Percentiles rank a stretch among this genome's conserved stretches.
Evolutionary conservation across 2,797 vertebrate species (phyloP).

Genomic region (Pteropus rufus): DNA sequence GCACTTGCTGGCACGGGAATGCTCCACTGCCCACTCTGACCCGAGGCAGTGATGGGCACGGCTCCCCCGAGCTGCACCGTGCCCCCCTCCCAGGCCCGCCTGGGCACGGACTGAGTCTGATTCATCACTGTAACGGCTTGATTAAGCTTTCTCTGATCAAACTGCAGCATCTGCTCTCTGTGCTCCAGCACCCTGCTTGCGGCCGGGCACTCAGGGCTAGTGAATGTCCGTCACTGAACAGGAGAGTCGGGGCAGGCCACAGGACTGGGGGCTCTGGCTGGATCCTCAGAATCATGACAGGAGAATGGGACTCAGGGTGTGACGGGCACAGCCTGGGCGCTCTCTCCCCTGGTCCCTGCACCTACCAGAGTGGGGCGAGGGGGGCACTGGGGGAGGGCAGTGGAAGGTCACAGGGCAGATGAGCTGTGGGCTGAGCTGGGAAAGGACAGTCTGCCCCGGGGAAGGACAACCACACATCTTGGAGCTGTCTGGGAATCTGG

Average conservation of each 20-base stretch:
- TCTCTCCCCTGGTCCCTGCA: not conserved
- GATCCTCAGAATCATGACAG: not conserved
- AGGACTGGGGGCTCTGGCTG: not conserved
- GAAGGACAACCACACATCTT: conserved; percentile 11
- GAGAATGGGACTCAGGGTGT: not conserved
- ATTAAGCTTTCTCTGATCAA: not conserved
- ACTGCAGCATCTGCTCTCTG: not conserved
- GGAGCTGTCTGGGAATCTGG: conserved; percentile 25
- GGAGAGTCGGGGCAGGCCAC: not conserved
- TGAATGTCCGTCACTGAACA: fast-evolving
- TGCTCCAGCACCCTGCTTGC: not conserved
- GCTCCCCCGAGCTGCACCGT: fast-evolving
- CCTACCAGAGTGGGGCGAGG: not conserved
- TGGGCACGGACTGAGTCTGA: not conserved
- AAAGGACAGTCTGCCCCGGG: not conserved
- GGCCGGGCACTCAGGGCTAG: not conserved
- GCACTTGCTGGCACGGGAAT: not conserved
- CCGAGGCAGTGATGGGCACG: not conserved
- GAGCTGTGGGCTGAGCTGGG: not conserved
- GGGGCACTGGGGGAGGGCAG: not conserved
- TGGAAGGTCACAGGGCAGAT: not conserved
- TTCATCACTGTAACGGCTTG: not conserved
- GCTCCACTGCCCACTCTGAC: not conserved
- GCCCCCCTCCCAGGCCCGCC: not conserved
- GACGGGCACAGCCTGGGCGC: not conserved